Base-by-base conservation (phyloP, 2,113 vertebrate genomes). In the Regulus satrapa region DNA sequence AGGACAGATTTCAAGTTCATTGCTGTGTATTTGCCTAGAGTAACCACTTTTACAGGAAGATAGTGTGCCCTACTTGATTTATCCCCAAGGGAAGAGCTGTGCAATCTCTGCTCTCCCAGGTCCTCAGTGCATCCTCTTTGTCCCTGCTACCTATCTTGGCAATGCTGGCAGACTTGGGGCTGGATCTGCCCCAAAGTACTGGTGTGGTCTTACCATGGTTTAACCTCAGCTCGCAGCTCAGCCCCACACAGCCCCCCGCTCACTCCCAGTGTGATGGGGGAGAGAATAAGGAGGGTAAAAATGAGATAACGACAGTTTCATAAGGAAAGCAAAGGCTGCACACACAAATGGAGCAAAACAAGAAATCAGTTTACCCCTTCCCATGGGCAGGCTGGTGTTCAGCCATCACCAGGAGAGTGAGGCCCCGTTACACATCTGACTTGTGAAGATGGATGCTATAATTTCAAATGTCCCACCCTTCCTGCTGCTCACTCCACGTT, bases 231-330 rank as follows among this genome's bases (percentile, higher is more conserved):
- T 34, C 25, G 28, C 10, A 73, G 16, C 36, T 58, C 56, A 64
- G 6, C 8, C 23, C 29, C 59, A 51, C 31, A 28, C 6, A 63
- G 8, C 20, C 4, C 5, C 43, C 68, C 0, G 0, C 38, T 51
- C 46, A 20, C 17, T 49, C 2, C 26, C n/a, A 6, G 14, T 10
- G n/a, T 6, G 48, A 62, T 40, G 14, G 16, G 14, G 4, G 8
- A 68, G 25, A 63, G n/a, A 52, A 80, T 14, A 2, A 8, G 8
- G 38, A 58, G 49, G 8, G 38, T 21, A 34, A 54, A 63, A 59
- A 2, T 48, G 49, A 56, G 19, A 43, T 26, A 72, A 76, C 58
- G 67, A 43, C 26, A 49, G 14, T 63, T 45, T 34, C 38, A 45
- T 16, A 73, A 29, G 25, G 59, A 69, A 88, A 88, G 20, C 28